Percentiles rank a stretch among this genome's conserved stretches.
These are phyloP conservation scores for Eleginops maclovinus DNA, from an alignment of 2,113 vertebrate species.

Conservation along the genomic window DNA sequence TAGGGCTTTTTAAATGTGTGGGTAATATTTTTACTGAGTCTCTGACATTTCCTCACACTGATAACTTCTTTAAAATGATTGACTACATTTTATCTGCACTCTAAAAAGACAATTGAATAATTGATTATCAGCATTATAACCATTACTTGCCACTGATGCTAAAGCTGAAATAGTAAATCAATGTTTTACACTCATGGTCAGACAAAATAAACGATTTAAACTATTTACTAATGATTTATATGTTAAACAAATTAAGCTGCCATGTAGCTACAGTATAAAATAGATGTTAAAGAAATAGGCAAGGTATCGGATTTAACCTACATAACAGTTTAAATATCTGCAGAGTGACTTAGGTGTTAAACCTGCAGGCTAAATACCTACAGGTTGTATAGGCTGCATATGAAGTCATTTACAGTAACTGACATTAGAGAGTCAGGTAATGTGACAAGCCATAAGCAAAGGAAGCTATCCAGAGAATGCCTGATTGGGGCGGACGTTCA, in stretches of 20 bases:
- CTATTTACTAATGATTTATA: too few species aligned
- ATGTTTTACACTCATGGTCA: too few species aligned
- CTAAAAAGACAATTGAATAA: not conserved
- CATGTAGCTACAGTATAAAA: not conserved
- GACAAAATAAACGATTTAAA: too few species aligned
- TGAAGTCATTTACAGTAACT: slow-evolving; percentile 47
- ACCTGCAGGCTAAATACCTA: slow-evolving; percentile 25
- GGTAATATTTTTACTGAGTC: not conserved
- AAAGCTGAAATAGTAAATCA: not conserved
- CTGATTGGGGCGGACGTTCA: slow-evolving; percentile 48
- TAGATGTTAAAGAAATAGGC: not conserved
- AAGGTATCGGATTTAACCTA: not conserved
- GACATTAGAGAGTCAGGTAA: slow-evolving; percentile 60
- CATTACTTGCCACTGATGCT: not conserved
- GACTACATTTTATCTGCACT: too few species aligned
- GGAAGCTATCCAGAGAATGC: slow-evolving; percentile 77
- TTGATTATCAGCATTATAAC: not conserved
- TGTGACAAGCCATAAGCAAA: slow-evolving; percentile 67
- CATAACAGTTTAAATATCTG: not conserved
- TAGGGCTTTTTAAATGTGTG: not conserved
- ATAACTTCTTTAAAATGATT: too few species aligned
- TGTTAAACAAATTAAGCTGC: not conserved
- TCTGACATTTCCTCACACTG: not conserved
- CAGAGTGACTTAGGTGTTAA: slow-evolving; percentile 17
- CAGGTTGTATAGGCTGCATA: not conserved